A percentile compares a stretch with the other conserved stretches of the same genome.
Conservation (phyloP, 2,113 vertebrate genomes). For the Coregonus clupeaformis region DNA sequence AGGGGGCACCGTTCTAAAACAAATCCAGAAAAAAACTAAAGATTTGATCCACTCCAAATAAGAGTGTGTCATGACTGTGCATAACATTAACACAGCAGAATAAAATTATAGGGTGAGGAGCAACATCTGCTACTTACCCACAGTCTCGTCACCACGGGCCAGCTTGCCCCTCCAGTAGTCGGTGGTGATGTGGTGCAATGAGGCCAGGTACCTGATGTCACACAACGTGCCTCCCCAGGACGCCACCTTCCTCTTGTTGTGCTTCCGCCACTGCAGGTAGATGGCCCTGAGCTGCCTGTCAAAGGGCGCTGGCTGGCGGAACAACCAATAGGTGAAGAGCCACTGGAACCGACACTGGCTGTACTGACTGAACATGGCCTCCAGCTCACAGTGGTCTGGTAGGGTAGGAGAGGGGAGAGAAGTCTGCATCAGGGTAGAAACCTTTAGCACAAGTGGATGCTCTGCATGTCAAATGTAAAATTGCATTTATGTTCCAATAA, state of each 20-base stretch:
- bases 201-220: conserved; percentile 52
- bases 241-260: conserved; percentile 51
- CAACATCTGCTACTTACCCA: conserved; percentile 38
- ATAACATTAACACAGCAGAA: neutral
- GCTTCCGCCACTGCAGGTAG: conserved; percentile 51
- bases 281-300: conserved; percentile 58
- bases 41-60: too few species aligned
- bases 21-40: too few species aligned
- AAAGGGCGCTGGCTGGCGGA: conserved; percentile 52
- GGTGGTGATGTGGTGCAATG: conserved; percentile 56
- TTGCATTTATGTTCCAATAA: neutral
- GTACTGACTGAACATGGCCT: conserved; percentile 50
- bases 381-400: conserved; percentile 49
- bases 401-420: too few species aligned
- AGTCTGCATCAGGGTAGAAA: too few species aligned
- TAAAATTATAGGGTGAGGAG: neutral
- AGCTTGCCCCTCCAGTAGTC: conserved; percentile 60
- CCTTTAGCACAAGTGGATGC: too few species aligned
- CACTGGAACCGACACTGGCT: conserved; percentile 55
- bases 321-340: conserved; percentile 61
- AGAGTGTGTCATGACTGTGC: too few species aligned
- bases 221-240: conserved; percentile 46
- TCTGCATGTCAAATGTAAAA: neutral
- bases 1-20: too few species aligned
- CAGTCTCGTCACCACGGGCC: conserved; percentile 52